phyloP scores from a whole-genome alignment of 2,113 vertebrate species.

The Riparia riparia region DNA sequence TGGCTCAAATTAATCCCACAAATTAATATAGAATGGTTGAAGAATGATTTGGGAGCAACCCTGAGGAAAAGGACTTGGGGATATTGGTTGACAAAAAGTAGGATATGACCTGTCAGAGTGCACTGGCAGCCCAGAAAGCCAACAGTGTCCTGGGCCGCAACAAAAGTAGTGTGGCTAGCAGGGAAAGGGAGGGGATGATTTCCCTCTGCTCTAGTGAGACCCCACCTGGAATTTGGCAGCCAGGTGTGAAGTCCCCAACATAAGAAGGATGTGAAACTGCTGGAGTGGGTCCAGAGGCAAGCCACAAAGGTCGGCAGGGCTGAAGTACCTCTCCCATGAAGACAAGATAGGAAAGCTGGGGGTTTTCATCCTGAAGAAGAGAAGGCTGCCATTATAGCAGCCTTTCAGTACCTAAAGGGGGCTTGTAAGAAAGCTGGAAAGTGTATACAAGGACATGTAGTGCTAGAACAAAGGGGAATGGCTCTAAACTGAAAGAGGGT shows the following conservation, averaged over 20 bases:
- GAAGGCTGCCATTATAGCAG: not conserved
- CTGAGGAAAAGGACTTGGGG: not conserved
- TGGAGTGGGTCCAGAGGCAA: not conserved
- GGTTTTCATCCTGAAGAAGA: not conserved
- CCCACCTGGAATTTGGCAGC: not conserved
- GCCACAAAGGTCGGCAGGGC: not conserved
- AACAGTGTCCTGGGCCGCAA: rapidly evolving
- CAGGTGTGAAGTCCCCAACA: not conserved
- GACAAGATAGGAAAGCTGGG: not conserved
- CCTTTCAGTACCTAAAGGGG: not conserved
- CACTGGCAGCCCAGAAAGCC: not conserved
- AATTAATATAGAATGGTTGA: not conserved
- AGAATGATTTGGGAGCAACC: not conserved
- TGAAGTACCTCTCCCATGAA: not conserved
- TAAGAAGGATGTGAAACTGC: not conserved
- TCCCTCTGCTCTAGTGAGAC: not conserved
- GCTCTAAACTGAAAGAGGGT: not conserved
- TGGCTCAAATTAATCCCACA: not conserved
- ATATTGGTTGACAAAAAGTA: not conserved
- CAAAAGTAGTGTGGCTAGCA: not conserved
- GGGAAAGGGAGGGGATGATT: not conserved
- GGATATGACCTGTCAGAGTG: not conserved
- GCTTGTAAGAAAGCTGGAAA: not conserved
- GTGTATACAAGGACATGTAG: not conserved
- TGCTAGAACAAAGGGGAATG: not conserved